Evolutionary conservation across 2,113 vertebrate genomes (phyloP).

Genomic region (Anthoscopus minutus): DNA sequence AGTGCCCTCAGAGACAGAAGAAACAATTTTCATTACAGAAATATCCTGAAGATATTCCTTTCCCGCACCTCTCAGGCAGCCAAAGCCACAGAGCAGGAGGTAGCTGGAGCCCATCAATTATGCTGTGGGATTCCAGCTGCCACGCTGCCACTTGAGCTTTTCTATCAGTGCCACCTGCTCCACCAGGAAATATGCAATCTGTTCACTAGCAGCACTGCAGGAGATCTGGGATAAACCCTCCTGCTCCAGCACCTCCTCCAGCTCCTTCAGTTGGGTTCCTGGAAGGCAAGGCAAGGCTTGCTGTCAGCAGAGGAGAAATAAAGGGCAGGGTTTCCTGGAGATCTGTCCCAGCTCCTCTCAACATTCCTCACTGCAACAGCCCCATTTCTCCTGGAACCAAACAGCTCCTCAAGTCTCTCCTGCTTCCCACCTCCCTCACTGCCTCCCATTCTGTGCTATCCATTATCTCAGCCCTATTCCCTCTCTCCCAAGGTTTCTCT

Average conservation of each 20-base stretch:
- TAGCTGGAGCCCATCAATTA: slow-evolving; percentile 72
- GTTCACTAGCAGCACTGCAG: slow-evolving; percentile 78
- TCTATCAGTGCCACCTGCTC: slow-evolving; percentile 77
- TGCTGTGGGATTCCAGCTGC: slow-evolving; percentile 62
- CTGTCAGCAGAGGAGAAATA: not conserved
- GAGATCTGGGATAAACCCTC: slow-evolving; percentile 80
- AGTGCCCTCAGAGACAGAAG: not conserved
- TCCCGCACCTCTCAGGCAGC: not conserved
- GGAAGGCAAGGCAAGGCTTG: not conserved
- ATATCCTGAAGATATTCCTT: not conserved
- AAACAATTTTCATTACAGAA: not conserved
- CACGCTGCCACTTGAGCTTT: slow-evolving; percentile 71
- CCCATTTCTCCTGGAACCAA: not conserved
- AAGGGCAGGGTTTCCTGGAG: not conserved
- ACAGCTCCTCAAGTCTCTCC: not conserved
- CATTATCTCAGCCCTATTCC: not conserved
- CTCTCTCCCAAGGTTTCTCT: not conserved
- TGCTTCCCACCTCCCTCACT: not conserved
- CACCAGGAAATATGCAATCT: slow-evolving; percentile 81
- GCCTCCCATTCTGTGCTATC: not conserved
- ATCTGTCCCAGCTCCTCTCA: not conserved
- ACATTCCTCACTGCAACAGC: not conserved
- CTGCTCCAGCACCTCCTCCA: slow-evolving; percentile 83
- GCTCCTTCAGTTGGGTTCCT: slow-evolving; percentile 84
- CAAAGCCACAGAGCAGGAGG: not conserved